Evolutionary conservation across 2,113 vertebrate species (phyloP).

Genomic region (Crotophaga sulcirostris): DNA sequence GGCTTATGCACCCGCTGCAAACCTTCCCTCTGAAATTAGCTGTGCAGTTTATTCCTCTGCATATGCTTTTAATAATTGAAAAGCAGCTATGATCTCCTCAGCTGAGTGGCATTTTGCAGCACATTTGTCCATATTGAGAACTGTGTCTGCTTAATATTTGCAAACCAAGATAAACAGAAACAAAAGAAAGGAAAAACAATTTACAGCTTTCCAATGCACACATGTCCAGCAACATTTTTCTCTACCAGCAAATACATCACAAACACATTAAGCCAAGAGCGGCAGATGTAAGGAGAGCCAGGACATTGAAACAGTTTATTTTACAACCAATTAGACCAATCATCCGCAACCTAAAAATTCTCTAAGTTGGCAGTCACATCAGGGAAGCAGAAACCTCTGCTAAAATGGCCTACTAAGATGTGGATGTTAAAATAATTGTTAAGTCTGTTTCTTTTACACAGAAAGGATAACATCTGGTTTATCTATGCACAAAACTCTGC

Average conservation of each 20-base stretch:
- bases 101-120: constrained; percentile 39
- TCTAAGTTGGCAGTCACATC: neutral
- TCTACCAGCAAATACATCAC: constrained; percentile 48
- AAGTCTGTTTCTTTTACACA: neutral
- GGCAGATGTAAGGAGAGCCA: constrained; percentile 38
- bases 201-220: constrained; percentile 33
- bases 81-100: constrained; percentile 26
- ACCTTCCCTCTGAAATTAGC: neutral
- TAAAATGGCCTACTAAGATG: neutral
- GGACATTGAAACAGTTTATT: constrained; percentile 56
- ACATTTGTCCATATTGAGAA: constrained; percentile 52
- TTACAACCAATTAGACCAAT: constrained; percentile 57
- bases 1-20: neutral
- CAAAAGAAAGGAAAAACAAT: constrained; percentile 57
- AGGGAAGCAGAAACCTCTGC: neutral
- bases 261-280: constrained; percentile 23
- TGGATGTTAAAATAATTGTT: neutral
- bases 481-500: neutral
- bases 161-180: constrained; percentile 67
- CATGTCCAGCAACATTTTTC: constrained; percentile 12
- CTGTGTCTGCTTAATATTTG: constrained; percentile 42
- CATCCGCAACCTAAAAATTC: constrained; percentile 14
- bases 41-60: constrained; percentile 5
- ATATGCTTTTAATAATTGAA: constrained; percentile 54
- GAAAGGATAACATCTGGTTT: neutral